Base-by-base conservation (phyloP, 2,113 vertebrate genomes). In the Corythornis vintsioides region DNA sequence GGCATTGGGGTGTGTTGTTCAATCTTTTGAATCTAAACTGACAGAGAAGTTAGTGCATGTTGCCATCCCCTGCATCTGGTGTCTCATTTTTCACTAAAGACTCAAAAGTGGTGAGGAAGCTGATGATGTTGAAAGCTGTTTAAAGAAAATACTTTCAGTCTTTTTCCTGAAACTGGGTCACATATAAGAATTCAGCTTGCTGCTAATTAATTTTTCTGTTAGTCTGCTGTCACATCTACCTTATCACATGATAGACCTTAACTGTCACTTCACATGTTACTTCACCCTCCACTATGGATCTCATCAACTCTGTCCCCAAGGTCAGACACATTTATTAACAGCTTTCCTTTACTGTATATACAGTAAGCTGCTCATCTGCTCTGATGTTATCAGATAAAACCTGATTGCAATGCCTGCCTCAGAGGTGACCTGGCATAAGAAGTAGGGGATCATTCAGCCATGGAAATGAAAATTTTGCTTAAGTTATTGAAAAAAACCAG, bases 151-250 rank as follows among this genome's bases (percentile, higher is more conserved):
- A 35, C 11, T 88, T 73, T 33, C 45, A 59, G 16, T 88, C 25
- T 47, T 63, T 50, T 85, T 18, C 16, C 75, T 56, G 26, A 85
- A 92, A 89, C 13, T 89, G 85, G 67, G 48, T 94, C 72, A 71
- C 31, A 19, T 57, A 57, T 25, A 77, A 75, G 57, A 78, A 73
- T 91, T 89, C 76, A 52, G 40, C 69, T 43, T 24, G 50, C 53
- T 85, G 42, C 60, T 94, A 93, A 93, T 94, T 95, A 93, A 33
- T 88, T 88, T 86, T 92, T 64, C 76, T 95, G 29, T 61, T 89
- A 31, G 31, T 56, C 18, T 75, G 43, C 82, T 93, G 86, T 72
- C 71, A 65, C 55, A 19, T 87, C 74, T 22, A 53, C 22, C 40
- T 73, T 40, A 47, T 77, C 43, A 67, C 18, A 24, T 10, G 59